Evolutionary conservation across 1,140 invertebrate species (phyloP), one percentile per base, ranked within the genome.

Genomic region (Venturia canescens): DNA sequence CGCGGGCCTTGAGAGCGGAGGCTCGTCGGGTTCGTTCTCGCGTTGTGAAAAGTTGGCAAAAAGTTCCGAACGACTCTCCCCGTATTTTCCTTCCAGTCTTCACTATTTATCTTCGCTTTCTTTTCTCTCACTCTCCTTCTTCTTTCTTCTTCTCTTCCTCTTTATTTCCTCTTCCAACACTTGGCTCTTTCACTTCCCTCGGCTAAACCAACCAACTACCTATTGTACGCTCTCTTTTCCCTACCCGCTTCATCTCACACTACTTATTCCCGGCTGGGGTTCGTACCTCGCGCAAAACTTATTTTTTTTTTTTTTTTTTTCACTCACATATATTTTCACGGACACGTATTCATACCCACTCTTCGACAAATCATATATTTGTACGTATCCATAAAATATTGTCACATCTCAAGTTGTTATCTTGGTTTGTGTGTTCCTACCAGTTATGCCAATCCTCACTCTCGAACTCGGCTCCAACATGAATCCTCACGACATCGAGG

Each of bases 401-500:
- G 7, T 11, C 11, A 44, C 11, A 44, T 44, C 38, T 44, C 2
- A 44, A 44, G 38, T 57, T 57, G 53, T 57, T n/a, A 57, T 57
- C 16, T n/a, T 63, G 50, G 50, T 80, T 76, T 82, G 11, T 88
- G 87, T 80, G 83, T 38, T 88, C 85, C 84, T 93, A 53, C 81
- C 93, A 97, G 96, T 96, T 93, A 90, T 96, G 66, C 96, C 96
- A 38, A 94, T 94, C 60, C 90, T 96, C 78, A 93, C 93, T 77
- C 93, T 98, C 82, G 93, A 95, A 67, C 92, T 97, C 31, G 96
- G 97, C 31, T 94, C 95, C n/a, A 96, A 95, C 88, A 93, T 97
- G 90, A 97, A 97, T 93, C 96, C 96, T 0, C 94, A 96, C 84
- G 96, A 97, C 90, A 97, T 98, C 83, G 96, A 97, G 89, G 97